These are phyloP conservation scores for Felis catus DNA, from an alignment of 2,113 vertebrate genomes.

Conservation along the genomic window DNA sequence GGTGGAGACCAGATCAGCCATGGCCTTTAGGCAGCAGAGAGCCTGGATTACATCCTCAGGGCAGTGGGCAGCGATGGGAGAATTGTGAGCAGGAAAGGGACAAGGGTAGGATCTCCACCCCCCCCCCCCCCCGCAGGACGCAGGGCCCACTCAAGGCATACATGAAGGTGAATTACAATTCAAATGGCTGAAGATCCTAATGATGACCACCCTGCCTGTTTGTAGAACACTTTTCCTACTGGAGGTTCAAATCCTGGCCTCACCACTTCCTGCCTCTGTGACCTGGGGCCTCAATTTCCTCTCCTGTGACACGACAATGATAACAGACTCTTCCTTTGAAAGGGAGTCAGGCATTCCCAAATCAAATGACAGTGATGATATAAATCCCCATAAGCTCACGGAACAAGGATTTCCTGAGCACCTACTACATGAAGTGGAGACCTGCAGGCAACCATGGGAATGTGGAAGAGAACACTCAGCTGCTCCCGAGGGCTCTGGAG, in stretches of 20 bases:
- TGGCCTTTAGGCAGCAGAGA: background rate
- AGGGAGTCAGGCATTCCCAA: fast-evolving
- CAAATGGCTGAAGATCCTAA: background rate
- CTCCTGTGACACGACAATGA: background rate
- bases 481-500: background rate
- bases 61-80: background rate
- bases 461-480: background rate
- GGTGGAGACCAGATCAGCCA: fast-evolving
- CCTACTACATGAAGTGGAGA: background rate
- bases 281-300: background rate
- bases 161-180: fast-evolving
- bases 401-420: background rate
- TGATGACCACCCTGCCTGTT: background rate
- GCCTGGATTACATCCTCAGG: background rate
- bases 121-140: fast-evolving
- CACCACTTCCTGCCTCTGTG: background rate
- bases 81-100: background rate
- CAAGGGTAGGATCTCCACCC: fast-evolving
- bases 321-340: background rate
- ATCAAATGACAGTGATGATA: background rate
- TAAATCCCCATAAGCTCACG: background rate
- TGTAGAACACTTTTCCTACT: background rate
- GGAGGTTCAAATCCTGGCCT: background rate
- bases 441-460: background rate
- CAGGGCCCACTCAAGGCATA: background rate